A percentile compares a stretch with the other conserved stretches of the same genome.
These are phyloP conservation scores for Perca flavescens DNA, from an alignment of 2,113 vertebrate species.

Conservation along the genomic window DNA sequence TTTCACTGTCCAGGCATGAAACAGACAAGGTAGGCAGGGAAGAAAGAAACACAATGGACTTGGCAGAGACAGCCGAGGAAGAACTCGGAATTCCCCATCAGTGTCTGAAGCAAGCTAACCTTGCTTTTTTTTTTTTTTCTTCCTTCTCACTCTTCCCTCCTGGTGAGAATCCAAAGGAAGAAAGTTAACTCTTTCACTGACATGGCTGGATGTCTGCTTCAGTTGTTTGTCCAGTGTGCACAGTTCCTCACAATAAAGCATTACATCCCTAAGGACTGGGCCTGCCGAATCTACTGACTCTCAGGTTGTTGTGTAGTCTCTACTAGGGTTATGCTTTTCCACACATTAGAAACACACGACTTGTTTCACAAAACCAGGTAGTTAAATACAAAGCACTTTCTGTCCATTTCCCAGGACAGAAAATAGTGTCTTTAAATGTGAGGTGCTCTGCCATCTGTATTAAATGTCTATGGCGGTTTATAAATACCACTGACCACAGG, in stretches of 20 bases:
- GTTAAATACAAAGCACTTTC: slow-evolving; percentile 52
- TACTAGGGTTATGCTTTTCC: slow-evolving; percentile 15
- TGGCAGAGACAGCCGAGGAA: slow-evolving; percentile 43
- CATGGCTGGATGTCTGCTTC: slow-evolving; percentile 25
- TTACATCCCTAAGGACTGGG: not conserved
- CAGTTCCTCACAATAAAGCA: slow-evolving; percentile 20
- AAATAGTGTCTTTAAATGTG: slow-evolving; percentile 57
- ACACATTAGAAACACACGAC: slow-evolving; percentile 52
- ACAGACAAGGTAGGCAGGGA: slow-evolving; percentile 19
- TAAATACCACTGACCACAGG: slow-evolving; percentile 59
- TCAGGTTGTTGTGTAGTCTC: slow-evolving; percentile 5
- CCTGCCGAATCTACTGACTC: slow-evolving; percentile 15
- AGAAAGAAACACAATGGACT: slow-evolving; percentile 58
- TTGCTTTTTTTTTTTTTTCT: slow-evolving; percentile 19
- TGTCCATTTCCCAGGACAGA: slow-evolving; percentile 45
- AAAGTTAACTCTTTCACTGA: slow-evolving; percentile 65
- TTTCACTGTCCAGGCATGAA: slow-evolving; percentile 47
- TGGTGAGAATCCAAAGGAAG: slow-evolving; percentile 53
- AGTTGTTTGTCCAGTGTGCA: slow-evolving; percentile 10
- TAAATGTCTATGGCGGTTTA: slow-evolving; percentile 62
- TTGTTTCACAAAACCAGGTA: slow-evolving; percentile 55
- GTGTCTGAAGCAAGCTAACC: slow-evolving; percentile 66
- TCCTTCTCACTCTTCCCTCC: slow-evolving; percentile 54
- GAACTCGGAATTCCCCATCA: slow-evolving; percentile 74
- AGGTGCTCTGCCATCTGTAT: slow-evolving; percentile 57